Percentiles rank a stretch among this genome's conserved stretches.
These are phyloP conservation scores for Mythimna impura DNA, from an alignment of 2,888 invertebrate species.

Conservation along the genomic window DNA sequence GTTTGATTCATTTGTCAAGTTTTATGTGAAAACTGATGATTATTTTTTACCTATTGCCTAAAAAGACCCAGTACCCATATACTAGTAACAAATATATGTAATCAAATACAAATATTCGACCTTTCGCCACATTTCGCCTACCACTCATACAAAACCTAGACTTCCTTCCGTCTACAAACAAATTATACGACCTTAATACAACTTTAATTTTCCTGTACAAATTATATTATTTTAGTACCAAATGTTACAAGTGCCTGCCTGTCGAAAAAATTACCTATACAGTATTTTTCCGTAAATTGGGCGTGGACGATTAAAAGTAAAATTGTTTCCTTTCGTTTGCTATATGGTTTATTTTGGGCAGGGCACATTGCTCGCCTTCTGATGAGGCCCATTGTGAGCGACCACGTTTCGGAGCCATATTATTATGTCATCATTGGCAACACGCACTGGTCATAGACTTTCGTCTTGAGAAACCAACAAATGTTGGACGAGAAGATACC, in stretches of 20 bases:
- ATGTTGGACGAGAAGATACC: too few species aligned
- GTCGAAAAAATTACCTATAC: background rate
- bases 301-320: background rate
- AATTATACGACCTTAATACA: constrained; percentile 6
- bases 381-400: too few species aligned
- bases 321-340: background rate
- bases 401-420: too few species aligned
- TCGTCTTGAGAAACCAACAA: too few species aligned
- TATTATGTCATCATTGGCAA: too few species aligned
- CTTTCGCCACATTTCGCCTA: background rate
- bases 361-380: too few species aligned
- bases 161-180: background rate
- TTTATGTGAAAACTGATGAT: too few species aligned
- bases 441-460: too few species aligned
- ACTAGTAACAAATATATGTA: background rate
- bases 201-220: constrained; percentile 22
- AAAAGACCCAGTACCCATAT: too few species aligned
- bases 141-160: background rate
- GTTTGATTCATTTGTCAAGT: too few species aligned
- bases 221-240: background rate
- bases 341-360: too few species aligned
- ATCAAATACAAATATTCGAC: background rate
- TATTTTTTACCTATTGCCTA: too few species aligned
- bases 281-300: background rate
- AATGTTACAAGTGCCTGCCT: background rate